Base-by-base conservation (phyloP, 35 echinoderm and acorn worm species). In the Patiria miniata region DNA sequence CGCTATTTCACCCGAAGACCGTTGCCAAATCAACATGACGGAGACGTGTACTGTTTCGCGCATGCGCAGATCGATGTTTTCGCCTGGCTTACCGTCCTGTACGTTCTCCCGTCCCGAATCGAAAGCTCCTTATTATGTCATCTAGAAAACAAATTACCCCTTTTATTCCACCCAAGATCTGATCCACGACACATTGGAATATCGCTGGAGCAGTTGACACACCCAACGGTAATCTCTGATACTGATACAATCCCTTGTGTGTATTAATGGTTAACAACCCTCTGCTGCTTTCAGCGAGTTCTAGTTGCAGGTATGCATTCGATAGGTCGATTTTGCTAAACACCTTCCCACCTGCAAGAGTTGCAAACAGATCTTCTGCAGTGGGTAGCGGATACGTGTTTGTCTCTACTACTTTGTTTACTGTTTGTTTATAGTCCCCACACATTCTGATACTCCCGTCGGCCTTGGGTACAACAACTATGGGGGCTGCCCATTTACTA, bases 181-280 rank as follows among this genome's bases (percentile, higher is more conserved):
- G 87, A 34, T 81, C 73, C 68, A 90, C 69, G 1, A 86, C 83
- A 86, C 81, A 85, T 42, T 86, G 77, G 52, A 90, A 90, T 51
- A 86, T 56, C n/a, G 51, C 40, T 4, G 83, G 87, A 18, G 92
- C 87, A 51, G 82, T 80, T 1, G 81, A 90, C n/a, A 90, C 40
- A 28, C 93, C 93, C 78, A 82, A 94, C 26, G 93, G 83, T 87
- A 91, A 83, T 55, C 88, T 81, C 47, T 90, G 50, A 47, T 86
- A 86, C 50, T 87, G 55, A 55, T 82, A 90, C 37, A 90, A 32
- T 26, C 88, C 88, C 23, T 82, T 86, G 23, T 90, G 87, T 19
- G 88, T 91, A n/a, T 90, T 85, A 22, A 86, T 81, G 14, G 93
- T 94, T 7, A 90, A 73, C 2, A 91, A 37, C 59, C 84, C 16